These are phyloP conservation scores for Orchesellides sinensis DNA, from an alignment of 2,888 invertebrate genomes.

Conservation along the genomic window DNA sequence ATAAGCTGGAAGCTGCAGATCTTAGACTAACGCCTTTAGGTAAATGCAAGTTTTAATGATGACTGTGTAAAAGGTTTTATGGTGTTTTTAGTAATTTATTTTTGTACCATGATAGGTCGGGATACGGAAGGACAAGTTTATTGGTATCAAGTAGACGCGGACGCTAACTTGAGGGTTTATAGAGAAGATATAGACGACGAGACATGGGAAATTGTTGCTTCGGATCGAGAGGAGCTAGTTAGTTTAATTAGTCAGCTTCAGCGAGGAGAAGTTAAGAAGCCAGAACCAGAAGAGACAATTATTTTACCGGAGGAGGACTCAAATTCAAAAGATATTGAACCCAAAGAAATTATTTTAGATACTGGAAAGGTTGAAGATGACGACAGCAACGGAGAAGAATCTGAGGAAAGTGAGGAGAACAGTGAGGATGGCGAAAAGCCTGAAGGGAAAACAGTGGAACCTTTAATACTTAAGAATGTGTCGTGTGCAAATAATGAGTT, in stretches of 20 bases:
- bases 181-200: constrained; percentile 98
- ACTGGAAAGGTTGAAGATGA: constrained; percentile 74
- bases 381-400: constrained; percentile 67
- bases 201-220: constrained; percentile 94
- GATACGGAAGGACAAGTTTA: constrained; percentile 95
- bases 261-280: constrained; percentile 75
- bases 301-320: constrained; percentile 75
- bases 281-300: constrained; percentile 70
- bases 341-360: constrained; percentile 72
- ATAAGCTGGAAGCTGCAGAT: constrained; percentile 86
- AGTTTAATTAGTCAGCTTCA: constrained; percentile 85
- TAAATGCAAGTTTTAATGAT: constrained; percentile 26
- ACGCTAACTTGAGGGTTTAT: constrained; percentile 90
- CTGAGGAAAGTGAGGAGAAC: constrained; percentile 71
- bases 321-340: constrained; percentile 75
- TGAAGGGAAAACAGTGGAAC: constrained; percentile 29
- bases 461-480: constrained; percentile 26
- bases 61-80: background rate
- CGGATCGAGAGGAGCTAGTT: constrained; percentile 89
- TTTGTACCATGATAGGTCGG: constrained; percentile 78
- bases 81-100: constrained; percentile 11
- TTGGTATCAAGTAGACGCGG: constrained; percentile 91
- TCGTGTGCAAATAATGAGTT: background rate
- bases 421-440: constrained; percentile 30
- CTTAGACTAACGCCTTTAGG: constrained; percentile 91